Evolutionary conservation across 2,113 vertebrate genomes (phyloP).

Genomic region (Isurus oxyrinchus): DNA sequence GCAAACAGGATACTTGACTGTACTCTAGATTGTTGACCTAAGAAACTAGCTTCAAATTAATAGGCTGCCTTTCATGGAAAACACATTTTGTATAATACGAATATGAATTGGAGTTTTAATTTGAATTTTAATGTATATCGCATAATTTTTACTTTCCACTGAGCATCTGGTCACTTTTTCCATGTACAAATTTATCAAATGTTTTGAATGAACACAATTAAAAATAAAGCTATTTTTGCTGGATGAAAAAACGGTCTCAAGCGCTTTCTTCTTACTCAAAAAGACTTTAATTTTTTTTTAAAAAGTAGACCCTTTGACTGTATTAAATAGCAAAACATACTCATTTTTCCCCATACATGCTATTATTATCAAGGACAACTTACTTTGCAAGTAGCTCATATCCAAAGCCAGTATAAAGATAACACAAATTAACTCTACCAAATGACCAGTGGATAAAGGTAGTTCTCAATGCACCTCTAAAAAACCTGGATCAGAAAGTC

Average conservation of each 20-base stretch:
- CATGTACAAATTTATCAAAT: not conserved
- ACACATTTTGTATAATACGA: too few species aligned
- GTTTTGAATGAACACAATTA: not conserved
- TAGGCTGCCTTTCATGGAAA: too few species aligned
- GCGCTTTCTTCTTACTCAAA: not conserved
- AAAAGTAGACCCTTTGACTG: not conserved
- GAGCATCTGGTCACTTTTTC: not conserved
- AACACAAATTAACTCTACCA: not conserved
- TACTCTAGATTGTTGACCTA: not conserved
- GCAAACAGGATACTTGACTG: not conserved
- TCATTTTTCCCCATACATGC: not conserved
- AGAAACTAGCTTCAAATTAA: not conserved
- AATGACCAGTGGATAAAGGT: not conserved
- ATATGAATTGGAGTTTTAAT: not conserved
- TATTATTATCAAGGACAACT: not conserved
- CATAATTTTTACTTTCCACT: not conserved
- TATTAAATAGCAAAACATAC: not conserved
- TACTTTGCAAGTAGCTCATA: not conserved
- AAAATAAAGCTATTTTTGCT: not conserved
- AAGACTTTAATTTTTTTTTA: not conserved
- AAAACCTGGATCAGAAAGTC: not conserved
- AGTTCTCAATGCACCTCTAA: not conserved
- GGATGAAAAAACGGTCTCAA: not conserved
- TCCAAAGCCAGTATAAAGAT: too few species aligned
- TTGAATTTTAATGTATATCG: not conserved